Conservation (phyloP, 2,797 vertebrate genomes). For the Pseudochirops cupreus region DNA sequence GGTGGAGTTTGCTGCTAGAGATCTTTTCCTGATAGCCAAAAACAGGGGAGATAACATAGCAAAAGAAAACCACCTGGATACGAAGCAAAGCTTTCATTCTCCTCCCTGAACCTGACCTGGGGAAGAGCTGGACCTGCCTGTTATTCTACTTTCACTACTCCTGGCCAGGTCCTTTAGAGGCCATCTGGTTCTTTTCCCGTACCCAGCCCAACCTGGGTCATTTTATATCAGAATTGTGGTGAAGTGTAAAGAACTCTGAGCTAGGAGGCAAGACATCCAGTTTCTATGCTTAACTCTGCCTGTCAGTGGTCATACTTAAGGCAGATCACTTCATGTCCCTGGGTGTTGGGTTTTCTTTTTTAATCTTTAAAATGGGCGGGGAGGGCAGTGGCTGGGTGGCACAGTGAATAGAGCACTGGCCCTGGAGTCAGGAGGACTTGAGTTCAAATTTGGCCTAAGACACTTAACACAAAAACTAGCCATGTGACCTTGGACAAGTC, state of each 20-base stretch:
- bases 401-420: no score
- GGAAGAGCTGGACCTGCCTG: conserved; percentile 35
- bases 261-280: not conserved
- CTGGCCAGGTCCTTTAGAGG: not conserved
- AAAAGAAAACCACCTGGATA: not conserved
- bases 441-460: no score
- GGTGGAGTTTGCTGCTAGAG: not conserved
- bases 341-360: not conserved
- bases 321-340: not conserved
- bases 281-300: not conserved
- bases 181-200: conserved; percentile 10
- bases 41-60: not conserved
- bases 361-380: not conserved
- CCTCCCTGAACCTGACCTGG: conserved; percentile 8
- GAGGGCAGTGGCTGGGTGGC: no score
- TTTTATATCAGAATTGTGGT: not conserved
- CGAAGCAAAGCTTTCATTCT: not conserved
- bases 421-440: no score
- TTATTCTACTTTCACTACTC: not conserved
- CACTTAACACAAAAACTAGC: no score
- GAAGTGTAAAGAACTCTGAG: not conserved
- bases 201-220: not conserved
- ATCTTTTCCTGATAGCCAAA: not conserved
- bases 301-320: not conserved
- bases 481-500: no score